Evolutionary conservation across 2,113 vertebrate species (phyloP), one percentile per base, ranked within the genome.

Genomic region (Suncus etruscus): DNA sequence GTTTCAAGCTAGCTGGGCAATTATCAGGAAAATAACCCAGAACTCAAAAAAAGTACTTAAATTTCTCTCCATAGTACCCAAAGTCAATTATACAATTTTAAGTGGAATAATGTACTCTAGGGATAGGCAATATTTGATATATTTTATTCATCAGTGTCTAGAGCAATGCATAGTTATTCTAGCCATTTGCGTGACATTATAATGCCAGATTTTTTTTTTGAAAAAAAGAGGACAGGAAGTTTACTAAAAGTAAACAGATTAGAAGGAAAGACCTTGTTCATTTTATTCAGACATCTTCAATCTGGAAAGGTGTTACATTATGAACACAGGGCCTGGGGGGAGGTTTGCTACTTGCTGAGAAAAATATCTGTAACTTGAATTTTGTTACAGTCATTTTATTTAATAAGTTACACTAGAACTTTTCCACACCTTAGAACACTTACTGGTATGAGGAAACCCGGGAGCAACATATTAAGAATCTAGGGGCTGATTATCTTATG

Each of bases 1-100:
- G 87, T 95, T 95, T 95, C 82, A 65, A 92, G 91, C 78, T 73
- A 70, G 89, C 81, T 73, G 65, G 47, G 91, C 92, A 95, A 95
- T 96, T 96, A 94, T 87, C 82, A 76, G 92, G 95, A 39, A 96
- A 96, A 96, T 96, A 92, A 91, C 84, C 81, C 58, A 87, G 29
- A 50, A 80, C 89, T 94, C 76, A 93, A 83, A 95, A 95, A 39
- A 95, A 94, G 79, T 84, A 91, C 89, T 91, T 86, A n/a, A 27
- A 84, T 79, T 82, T 18, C 2, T 12, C 47, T 32, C 39, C 16
- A 25, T 85, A 61, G 65, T 89, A 77, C 45, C 92, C 70, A 47
- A 22, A 87, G 92, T 84, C 94, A 94, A 92, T 96, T 93, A 89
- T 86, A 82, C 81, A 65, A 87, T 96, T 95, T 95, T 93, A 95